These are phyloP conservation scores for Ceratina australensis DNA, from an alignment of 1,140 invertebrate genomes.

Conservation along the genomic window DNA sequence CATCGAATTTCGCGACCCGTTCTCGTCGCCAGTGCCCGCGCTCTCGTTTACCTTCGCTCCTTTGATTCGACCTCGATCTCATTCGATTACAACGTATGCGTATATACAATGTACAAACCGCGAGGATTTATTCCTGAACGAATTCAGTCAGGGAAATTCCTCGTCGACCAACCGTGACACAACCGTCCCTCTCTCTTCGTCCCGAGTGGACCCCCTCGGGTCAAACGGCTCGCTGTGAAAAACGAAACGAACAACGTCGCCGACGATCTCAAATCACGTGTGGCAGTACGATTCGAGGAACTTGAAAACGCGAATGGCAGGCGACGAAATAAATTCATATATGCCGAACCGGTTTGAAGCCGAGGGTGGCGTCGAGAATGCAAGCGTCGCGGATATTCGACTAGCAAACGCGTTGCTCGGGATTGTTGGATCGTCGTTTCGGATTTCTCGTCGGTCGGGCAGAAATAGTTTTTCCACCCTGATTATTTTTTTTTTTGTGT, in stretches of 20 bases:
- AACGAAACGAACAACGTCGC: neutral
- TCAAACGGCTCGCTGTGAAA: neutral
- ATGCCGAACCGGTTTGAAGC: neutral
- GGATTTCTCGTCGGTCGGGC: neutral
- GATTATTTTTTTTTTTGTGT: neutral
- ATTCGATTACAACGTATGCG: conserved; percentile 55
- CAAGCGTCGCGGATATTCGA: conserved; percentile 36
- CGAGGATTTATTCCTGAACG: conserved; percentile 15
- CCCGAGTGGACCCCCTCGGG: conserved; percentile 20
- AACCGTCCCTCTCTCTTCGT: neutral
- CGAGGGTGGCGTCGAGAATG: conserved; percentile 27
- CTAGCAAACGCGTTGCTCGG: conserved; percentile 26
- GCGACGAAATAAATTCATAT: neutral
- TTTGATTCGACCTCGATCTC: conserved; percentile 47
- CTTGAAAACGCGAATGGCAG: neutral
- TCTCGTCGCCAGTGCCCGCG: conserved; percentile 20
- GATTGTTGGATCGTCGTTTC: conserved; percentile 7
- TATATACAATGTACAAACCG: conserved; percentile 77
- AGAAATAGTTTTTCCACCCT: no score
- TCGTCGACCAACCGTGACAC: conserved; percentile 6
- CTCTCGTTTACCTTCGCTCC: conserved; percentile 31
- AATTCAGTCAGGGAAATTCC: neutral
- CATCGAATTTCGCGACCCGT: conserved; percentile 47
- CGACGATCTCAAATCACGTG: conserved; percentile 12
- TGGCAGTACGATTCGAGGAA: conserved; percentile 26